Base-by-base conservation (phyloP, 2,888 invertebrate species). In the Zygogramma bicolorata region DNA sequence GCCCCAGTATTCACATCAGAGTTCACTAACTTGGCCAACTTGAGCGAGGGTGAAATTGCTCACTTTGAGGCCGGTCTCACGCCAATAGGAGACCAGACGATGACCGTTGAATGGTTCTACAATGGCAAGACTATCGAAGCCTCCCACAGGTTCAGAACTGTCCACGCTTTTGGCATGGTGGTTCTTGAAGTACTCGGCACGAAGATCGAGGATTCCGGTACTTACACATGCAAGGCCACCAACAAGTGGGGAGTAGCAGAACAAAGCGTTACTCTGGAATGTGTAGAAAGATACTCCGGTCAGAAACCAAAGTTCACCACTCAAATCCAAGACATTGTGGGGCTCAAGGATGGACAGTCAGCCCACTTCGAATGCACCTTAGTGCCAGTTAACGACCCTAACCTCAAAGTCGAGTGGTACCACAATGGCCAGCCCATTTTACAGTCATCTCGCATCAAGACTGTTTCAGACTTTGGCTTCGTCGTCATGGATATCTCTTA, bases 131-230 rank as follows among this genome's bases (percentile, higher is more conserved):
- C 94, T 1, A 89, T 96, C 74, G 94, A 95, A 85, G 96, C 96
- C 49, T 95, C 95, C 86, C 97, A 97, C 85, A 92, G 98, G 75
- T 94, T 94, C 73, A 91, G 96, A 84, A 98, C 98, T 10, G 96
- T 97, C 13, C 96, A 98, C 85, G 98, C 98, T 15, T 98, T 99
- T 86, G 99, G 99, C 67, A 97, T 97, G 93, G 97, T 98, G 22
- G 96, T 98, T 53, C 90, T 99, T 49, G 99, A 99, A 89, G 96
- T 99, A 80, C 90, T 97, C 20, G 98, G 98, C 75, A 96, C 97
- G 0, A 97, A 96, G 85, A 94, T 94, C 71, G 94, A 95, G 85
- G 99, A 99, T 87, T 93, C 95, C 27, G 98, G 98, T 49, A 92
- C 91, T 29, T 97, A 96, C 85, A 94, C 94, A 0, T 97, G 97